phyloP scores from a whole-genome alignment of 2,797 vertebrate genomes.

The Hyperoplus immaculatus region DNA sequence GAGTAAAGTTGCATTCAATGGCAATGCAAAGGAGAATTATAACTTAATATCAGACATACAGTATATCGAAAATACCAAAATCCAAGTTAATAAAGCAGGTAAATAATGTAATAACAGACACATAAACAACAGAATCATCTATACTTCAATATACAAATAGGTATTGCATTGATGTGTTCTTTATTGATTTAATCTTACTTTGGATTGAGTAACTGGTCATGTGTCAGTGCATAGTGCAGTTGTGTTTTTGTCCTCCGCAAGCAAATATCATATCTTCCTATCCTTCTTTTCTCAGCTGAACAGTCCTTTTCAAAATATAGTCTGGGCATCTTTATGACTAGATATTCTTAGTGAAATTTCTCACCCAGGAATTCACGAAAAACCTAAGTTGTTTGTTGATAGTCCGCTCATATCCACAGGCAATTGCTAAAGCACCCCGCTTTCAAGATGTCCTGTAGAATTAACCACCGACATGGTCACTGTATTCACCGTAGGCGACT shows the following conservation, averaged over 20 bases:
- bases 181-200: not conserved
- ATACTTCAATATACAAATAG: constrained; percentile 43
- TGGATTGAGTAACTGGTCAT: constrained; percentile 18
- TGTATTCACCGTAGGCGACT: constrained; percentile 6
- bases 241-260: constrained; percentile 8
- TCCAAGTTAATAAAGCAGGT: constrained; percentile 11
- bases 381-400: constrained; percentile 24
- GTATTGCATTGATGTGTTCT: not conserved
- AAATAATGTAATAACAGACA: not conserved
- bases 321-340: constrained; percentile 11
- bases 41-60: constrained; percentile 7
- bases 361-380: constrained; percentile 15
- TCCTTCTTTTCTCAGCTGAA: constrained; percentile 13
- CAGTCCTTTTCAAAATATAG: constrained; percentile 30
- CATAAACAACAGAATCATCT: not conserved
- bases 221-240: not conserved
- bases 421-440: not conserved
- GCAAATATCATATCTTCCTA: constrained; percentile 1
- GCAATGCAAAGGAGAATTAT: not conserved
- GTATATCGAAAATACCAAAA: not conserved
- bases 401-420: constrained; percentile 15
- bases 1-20: constrained; percentile 11
- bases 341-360: constrained; percentile 22
- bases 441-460: constrained; percentile 33
- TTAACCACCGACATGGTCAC: constrained; percentile 31